Percentiles rank a stretch among this genome's conserved stretches.
Conservation (phyloP, 2,888 invertebrate species). For the Glyphotaelius pellucidus region DNA sequence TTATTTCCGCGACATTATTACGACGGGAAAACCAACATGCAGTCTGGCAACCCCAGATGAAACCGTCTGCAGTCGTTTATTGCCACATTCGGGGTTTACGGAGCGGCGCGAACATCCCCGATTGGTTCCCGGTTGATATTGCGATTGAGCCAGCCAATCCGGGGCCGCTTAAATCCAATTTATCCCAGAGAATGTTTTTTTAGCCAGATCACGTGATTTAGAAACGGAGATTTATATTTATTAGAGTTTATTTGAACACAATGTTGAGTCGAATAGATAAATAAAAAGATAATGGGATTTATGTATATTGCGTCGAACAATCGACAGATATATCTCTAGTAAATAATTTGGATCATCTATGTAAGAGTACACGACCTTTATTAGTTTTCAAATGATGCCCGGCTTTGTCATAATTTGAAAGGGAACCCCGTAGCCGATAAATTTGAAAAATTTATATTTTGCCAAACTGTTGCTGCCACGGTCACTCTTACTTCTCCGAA, state of each 20-base stretch:
- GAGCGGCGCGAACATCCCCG: background rate
- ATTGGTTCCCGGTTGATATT: slow-evolving; percentile 26
- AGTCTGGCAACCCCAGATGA: background rate
- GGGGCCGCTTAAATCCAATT: background rate
- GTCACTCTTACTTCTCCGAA: no score
- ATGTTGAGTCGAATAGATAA: background rate
- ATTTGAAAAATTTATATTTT: no score
- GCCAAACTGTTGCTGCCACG: no score
- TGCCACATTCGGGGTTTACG: slow-evolving; percentile 3
- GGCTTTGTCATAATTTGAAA: background rate
- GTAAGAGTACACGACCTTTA: background rate
- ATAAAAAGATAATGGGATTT: background rate
- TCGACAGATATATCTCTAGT: background rate
- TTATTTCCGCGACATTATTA: slow-evolving; percentile 7
- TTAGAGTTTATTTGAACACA: background rate
- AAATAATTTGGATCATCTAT: background rate
- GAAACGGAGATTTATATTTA: background rate
- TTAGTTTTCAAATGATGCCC: background rate
- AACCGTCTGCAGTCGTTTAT: slow-evolving; percentile 15
- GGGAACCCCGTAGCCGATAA: no score
- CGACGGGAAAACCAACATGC: background rate
- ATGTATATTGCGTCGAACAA: background rate
- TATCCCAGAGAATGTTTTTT: slow-evolving; percentile 4
- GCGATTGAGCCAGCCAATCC: slow-evolving; percentile 17
- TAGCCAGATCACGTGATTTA: background rate